These are phyloP conservation scores for Hormaphis cornu DNA, from an alignment of 1,140 invertebrate species.

Conservation along the genomic window DNA sequence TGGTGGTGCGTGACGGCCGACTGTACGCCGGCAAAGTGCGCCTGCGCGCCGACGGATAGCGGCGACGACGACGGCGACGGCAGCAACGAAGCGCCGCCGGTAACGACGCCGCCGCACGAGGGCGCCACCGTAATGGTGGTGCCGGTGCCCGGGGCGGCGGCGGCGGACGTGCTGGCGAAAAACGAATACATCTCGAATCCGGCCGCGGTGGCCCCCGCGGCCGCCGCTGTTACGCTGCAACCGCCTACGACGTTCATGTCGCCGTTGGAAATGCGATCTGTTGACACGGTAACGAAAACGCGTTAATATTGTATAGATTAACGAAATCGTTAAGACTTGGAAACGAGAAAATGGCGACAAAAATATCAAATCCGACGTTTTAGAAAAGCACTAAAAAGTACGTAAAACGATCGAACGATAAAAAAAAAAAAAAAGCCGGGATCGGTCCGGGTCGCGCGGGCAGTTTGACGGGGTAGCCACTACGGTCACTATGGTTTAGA, in stretches of 20 bases:
- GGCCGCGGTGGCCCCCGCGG: conserved; percentile 10
- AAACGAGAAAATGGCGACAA: no score
- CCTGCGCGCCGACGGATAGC: conserved; percentile 3
- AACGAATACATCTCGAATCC: conserved; percentile 29
- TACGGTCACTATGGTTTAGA: no score
- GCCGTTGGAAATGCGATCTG: background rate
- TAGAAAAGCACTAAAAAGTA: no score
- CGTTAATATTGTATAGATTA: no score
- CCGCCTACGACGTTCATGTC: background rate
- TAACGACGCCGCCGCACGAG: conserved; percentile 19
- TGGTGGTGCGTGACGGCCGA: conserved; percentile 4
- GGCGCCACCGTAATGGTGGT: conserved; percentile 26
- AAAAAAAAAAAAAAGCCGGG: no score
- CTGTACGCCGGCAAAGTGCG: conserved; percentile 26
- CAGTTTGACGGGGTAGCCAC: no score
- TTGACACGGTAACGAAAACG: background rate
- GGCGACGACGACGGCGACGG: background rate
- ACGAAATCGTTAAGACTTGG: no score
- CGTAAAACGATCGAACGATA: no score
- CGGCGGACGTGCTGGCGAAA: conserved; percentile 17
- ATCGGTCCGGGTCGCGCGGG: no score
- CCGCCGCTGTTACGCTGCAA: background rate
- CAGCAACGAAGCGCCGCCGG: background rate
- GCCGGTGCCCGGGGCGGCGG: background rate
- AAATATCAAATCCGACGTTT: no score